Evolutionary conservation across 2,797 vertebrate species (phyloP), one percentile per base, ranked within the genome.

Genomic region (Leptatherina wallacei): DNA sequence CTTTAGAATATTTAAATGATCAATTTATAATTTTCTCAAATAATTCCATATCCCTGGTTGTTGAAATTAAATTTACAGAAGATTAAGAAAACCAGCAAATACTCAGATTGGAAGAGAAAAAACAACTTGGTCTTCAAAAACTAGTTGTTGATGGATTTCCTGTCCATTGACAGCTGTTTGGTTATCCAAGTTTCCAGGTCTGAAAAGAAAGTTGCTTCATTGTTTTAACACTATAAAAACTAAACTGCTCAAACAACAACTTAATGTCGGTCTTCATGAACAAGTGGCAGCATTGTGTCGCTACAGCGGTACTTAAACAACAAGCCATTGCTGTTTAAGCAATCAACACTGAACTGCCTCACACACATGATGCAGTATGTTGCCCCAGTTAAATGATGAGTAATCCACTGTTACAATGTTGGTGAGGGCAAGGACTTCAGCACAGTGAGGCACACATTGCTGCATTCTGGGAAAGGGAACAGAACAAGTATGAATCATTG

Each of bases 391-490:
- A 82, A 88, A 70, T 69, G 77, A 91, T 91, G 86, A 93, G 85
- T 90, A 89, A 93, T 89, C 69, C 79, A 78, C 80, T 84, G 82
- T 85, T 76, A 85, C 78, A 80, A 82, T 80, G 81, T 81, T 88
- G 83, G 77, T 72, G 57, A 87, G 83, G 81, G 80, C 81, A 84
- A 77, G 71, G 84, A 78, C 80, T 78, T 79, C 65, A 71, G 77
- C 77, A 84, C 76, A 84, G 76, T 59, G 77, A 87, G 83, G 75
- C 80, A 81, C 54, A 73, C 78, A 85, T 69, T 73, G 59, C 30
- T 81, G 84, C 87, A 91, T 91, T 88, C 90, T 92, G 91, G 91
- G 91, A 90, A 93, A 86, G 77, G 2, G 68, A 88, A 76, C 65
- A 74, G 82, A 88, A 84, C 76, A 83, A 73, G 81, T 59, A 86